Conservation (phyloP, 2,888 invertebrate genomes). For the Leptopterna dolabrata region DNA sequence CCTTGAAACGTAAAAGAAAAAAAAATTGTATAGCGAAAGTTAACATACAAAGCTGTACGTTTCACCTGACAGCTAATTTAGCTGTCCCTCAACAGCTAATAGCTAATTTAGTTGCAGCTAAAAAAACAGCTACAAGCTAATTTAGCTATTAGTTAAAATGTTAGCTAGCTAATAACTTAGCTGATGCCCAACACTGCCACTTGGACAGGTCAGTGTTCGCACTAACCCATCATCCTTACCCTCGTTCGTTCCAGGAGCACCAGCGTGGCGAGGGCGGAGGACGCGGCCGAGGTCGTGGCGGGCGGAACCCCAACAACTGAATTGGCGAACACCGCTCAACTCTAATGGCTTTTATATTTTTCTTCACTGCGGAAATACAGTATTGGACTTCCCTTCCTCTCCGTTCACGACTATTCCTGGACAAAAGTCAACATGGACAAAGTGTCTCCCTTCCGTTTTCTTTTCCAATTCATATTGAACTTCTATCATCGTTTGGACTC, state of each 20-base stretch:
- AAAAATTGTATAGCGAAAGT: no score
- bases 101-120: no score
- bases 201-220: no score
- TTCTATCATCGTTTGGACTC: not conserved
- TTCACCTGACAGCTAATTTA: no score
- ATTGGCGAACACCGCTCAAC: not conserved
- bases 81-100: no score
- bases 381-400: not conserved
- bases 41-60: no score
- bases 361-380: conserved; percentile 32
- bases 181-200: no score
- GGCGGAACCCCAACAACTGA: conserved; percentile 33
- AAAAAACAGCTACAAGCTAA: no score
- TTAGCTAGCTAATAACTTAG: no score
- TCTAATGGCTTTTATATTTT: not conserved
- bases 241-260: conserved; percentile 26
- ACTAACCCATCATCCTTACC: no score
- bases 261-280: conserved; percentile 37
- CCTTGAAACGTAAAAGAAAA: no score
- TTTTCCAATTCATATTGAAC: not conserved
- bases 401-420: not conserved
- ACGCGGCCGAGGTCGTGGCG: conserved; percentile 37
- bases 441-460: not conserved
- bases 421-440: not conserved
- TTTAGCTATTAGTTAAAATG: no score